These are phyloP conservation scores for Hemicrepidius hirtus DNA, from an alignment of 2,888 invertebrate genomes.

Conservation along the genomic window DNA sequence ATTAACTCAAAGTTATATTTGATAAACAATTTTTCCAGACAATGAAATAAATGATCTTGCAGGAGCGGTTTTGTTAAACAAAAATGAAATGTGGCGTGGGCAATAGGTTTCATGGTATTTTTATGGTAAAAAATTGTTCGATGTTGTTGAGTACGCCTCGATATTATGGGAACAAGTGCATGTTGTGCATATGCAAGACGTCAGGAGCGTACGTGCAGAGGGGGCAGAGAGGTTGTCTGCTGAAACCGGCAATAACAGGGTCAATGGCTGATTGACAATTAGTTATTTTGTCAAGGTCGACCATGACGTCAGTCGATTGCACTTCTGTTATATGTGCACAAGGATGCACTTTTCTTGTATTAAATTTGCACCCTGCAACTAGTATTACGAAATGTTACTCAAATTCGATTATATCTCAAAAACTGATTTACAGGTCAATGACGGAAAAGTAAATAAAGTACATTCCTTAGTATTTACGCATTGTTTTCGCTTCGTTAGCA, in stretches of 20 bases:
- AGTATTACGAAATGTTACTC: constrained; percentile 17
- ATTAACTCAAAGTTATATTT: constrained; percentile 13
- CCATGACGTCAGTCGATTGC: constrained; percentile 65
- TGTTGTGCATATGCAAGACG: constrained; percentile 38
- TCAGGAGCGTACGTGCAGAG: constrained; percentile 27
- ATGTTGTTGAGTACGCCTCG: neutral
- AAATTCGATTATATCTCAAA: constrained; percentile 11
- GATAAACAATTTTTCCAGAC: constrained; percentile 32
- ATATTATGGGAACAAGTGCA: constrained; percentile 37
- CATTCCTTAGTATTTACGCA: constrained; percentile 30
- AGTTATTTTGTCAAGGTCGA: constrained; percentile 70
- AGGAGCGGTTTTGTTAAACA: neutral
- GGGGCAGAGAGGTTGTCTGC: constrained; percentile 47
- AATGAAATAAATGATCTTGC: constrained; percentile 4
- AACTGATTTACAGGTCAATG: constrained; percentile 37
- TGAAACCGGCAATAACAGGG: constrained; percentile 67
- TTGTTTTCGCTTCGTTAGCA: constrained; percentile 35
- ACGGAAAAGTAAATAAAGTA: constrained; percentile 33
- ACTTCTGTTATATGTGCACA: constrained; percentile 51
- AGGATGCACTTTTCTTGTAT: neutral
- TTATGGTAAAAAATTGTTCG: constrained; percentile 10
- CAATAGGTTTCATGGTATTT: constrained; percentile 2
- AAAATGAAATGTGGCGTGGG: constrained; percentile 9
- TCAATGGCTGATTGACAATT: constrained; percentile 71
- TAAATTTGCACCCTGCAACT: constrained; percentile 1